These are phyloP conservation scores for Sander lucioperca DNA, from an alignment of 2,113 vertebrate species.

Conservation along the genomic window DNA sequence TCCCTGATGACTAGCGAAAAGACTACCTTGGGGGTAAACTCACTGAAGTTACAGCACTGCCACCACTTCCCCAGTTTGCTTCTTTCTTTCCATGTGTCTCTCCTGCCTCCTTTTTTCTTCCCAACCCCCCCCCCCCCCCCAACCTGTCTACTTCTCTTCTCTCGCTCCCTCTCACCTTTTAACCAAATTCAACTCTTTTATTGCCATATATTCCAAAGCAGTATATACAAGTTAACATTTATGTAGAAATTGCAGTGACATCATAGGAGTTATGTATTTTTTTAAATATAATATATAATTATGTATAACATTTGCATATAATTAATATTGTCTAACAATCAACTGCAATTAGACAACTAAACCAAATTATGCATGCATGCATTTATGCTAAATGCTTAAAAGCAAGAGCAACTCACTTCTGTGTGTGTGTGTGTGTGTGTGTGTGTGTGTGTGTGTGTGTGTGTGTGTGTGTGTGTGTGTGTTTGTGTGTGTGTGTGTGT, in stretches of 20 bases:
- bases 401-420: constrained; percentile 14
- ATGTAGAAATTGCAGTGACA: neutral
- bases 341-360: neutral
- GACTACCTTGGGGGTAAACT: constrained; percentile 60
- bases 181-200: neutral
- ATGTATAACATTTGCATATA: neutral
- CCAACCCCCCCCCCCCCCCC: neutral
- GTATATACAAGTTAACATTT: neutral
- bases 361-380: constrained; percentile 16
- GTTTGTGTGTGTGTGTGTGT: neutral
- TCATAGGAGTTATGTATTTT: neutral
- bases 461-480: neutral
- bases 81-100: constrained; percentile 34
- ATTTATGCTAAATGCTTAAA: constrained; percentile 23
- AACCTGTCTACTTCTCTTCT: neutral
- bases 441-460: neutral
- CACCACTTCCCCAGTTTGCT: constrained; percentile 47
- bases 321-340: neutral
- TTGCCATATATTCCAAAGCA: neutral
- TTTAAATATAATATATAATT: neutral
- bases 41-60: constrained; percentile 58
- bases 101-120: constrained; percentile 29
- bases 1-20: constrained; percentile 72
- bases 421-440: constrained; percentile 1
- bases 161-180: neutral